These are phyloP conservation scores for Macrosiphum euphorbiae DNA, from an alignment of 2,888 invertebrate species.

Conservation along the genomic window DNA sequence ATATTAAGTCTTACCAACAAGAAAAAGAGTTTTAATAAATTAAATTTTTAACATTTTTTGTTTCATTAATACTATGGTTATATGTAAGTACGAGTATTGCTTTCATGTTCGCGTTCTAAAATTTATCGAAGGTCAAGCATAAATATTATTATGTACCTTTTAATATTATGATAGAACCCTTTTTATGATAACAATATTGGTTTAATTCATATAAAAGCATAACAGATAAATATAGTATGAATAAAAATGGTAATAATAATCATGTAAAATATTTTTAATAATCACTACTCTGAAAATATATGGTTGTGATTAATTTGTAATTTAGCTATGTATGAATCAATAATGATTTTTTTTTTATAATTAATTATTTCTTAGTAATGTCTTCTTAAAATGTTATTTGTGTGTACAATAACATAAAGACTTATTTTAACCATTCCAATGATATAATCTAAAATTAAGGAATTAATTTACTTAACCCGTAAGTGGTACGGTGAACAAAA, in stretches of 20 bases:
- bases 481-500: too few species aligned
- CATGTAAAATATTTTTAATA: neutral
- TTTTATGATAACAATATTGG: too few species aligned
- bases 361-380: neutral
- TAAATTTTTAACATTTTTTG: neutral
- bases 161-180: neutral
- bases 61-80: neutral
- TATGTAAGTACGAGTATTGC: neutral
- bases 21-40: slow-evolving; percentile 21
- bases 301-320: slow-evolving; percentile 52
- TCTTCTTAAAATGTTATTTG: neutral
- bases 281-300: slow-evolving; percentile 1
- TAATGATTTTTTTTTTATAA: neutral
- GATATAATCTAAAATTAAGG: neutral
- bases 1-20: slow-evolving; percentile 15
- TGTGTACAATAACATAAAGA: neutral
- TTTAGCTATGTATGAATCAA: neutral
- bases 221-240: neutral
- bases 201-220: neutral
- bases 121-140: neutral
- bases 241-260: neutral
- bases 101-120: neutral
- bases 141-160: slow-evolving; percentile 67
- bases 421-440: neutral
- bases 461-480: neutral